Base-by-base conservation (phyloP, 2,113 vertebrate species). In the Ceyx melanurus region DNA sequence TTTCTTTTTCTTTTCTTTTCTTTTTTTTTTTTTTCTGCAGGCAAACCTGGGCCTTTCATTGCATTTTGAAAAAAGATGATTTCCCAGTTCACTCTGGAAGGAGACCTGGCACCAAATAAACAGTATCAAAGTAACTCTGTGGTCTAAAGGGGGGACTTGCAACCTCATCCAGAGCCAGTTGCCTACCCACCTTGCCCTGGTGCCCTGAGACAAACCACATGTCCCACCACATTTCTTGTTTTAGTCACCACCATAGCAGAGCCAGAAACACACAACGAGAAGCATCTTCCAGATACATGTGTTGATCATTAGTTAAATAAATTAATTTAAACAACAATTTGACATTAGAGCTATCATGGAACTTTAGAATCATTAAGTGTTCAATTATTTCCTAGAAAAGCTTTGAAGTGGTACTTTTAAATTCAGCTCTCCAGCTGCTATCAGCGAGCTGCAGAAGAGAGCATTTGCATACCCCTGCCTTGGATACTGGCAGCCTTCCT, bases 391-490 rank as follows among this genome's bases (percentile, higher is more conserved):
- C 75, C 82, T 76, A 77, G 72, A 67, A 71, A 93, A 82, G 51
- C 87, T 89, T 93, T 96, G 92, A 95, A 96, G 91, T 77, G 23
- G 29, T 71, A 45, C 60, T 86, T 88, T 82, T 74, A 71, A 74
- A 89, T 87, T 82, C 64, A 64, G 43, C 46, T 92, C 89, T 85
- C 60, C 79, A 80, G 75, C 82, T 93, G 91, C 91, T 96, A 87
- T 94, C 92, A 74, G 75, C 9, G 15, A 86, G 68, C 43, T 91
- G 72, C 89, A 95, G 92, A 89, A 45, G n/a, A 53, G 3, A 13
- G 12, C 19, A 86, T 94, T 88, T 94, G 57, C 84, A 75, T 88
- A 64, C 40, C 89, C 72, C 67, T 73, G 40, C 43, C 43, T 84
- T 77, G 56, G 71, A 58, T 92, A 56, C 87, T 95, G 96, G 75